These are phyloP conservation scores for Brienomyrus brachyistius DNA, from an alignment of 2,113 vertebrate genomes.

Conservation along the genomic window DNA sequence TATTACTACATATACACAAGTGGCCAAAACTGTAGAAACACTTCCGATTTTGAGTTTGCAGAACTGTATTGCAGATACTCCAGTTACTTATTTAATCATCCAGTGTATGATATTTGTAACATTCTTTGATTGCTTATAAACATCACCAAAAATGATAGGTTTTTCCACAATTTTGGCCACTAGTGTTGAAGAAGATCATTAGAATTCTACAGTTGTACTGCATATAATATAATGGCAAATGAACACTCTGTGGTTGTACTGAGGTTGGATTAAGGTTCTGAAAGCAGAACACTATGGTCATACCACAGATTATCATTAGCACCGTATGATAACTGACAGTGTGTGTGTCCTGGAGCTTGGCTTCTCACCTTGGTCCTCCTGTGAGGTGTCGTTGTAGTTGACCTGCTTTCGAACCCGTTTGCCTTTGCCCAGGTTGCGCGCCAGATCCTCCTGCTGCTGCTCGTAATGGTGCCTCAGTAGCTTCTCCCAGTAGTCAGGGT, in stretches of 20 bases:
- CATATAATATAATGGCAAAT: not conserved
- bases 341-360: no score
- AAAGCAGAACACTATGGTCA: not conserved
- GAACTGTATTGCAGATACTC: not conserved
- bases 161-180: no score
- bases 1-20: not conserved
- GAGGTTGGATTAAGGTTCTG: not conserved
- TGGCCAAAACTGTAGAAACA: no score
- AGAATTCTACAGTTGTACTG: not conserved
- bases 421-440: constrained; percentile 90
- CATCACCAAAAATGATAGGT: no score
- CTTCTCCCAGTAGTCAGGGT: constrained; percentile 98
- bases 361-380: constrained; percentile 89
- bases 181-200: not conserved
- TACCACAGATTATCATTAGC: not conserved
- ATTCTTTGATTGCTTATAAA: no score
- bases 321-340: not conserved
- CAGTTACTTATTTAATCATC: no score
- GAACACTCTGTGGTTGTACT: not conserved
- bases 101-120: no score
- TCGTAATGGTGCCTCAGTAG: constrained; percentile 93
- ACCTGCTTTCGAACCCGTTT: constrained; percentile 95
- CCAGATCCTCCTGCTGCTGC: constrained; percentile 95
- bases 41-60: not conserved
- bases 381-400: constrained; percentile 96